Conservation (phyloP, 2,888 invertebrate species). For the Eubasilissa splendida region DNA sequence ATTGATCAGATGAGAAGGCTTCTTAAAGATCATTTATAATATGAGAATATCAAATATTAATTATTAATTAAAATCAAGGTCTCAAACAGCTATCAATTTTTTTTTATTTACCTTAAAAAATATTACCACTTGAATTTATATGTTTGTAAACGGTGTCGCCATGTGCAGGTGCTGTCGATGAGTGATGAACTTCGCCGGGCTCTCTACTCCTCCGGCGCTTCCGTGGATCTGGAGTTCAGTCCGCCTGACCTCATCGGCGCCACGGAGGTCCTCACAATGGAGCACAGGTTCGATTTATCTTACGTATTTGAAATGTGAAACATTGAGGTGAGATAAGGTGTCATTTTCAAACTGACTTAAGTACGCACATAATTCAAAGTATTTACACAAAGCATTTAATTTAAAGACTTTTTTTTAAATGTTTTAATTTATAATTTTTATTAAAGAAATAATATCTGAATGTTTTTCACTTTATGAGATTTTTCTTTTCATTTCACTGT, state of each 20-base stretch:
- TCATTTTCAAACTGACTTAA: too few relatives aligned
- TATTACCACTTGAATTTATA: background rate
- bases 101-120: background rate
- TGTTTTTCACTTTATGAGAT: too few relatives aligned
- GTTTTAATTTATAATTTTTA: too few relatives aligned
- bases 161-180: slow-evolving; percentile 88
- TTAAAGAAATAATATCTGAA: too few relatives aligned
- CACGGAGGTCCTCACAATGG: slow-evolving; percentile 92
- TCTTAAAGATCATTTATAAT: background rate
- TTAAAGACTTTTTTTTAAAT: too few relatives aligned
- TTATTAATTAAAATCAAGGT: background rate
- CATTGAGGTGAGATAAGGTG: too few relatives aligned
- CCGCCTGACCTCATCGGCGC: slow-evolving; percentile 92
- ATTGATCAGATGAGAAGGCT: background rate
- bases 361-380: too few relatives aligned
- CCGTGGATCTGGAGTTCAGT: slow-evolving; percentile 88
- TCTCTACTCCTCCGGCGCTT: slow-evolving; percentile 82
- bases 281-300: slow-evolving; percentile 76
- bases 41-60: too few relatives aligned
- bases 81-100: background rate
- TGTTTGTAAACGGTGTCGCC: background rate
- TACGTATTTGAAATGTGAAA: too few relatives aligned
- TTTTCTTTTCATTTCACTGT: too few relatives aligned
- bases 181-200: slow-evolving; percentile 92
- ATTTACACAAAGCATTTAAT: too few relatives aligned